A percentile compares a stretch with the other conserved stretches of the same genome.
These are phyloP conservation scores for Epistrophella euchroma DNA, from an alignment of 2,888 invertebrate species.

Conservation along the genomic window DNA sequence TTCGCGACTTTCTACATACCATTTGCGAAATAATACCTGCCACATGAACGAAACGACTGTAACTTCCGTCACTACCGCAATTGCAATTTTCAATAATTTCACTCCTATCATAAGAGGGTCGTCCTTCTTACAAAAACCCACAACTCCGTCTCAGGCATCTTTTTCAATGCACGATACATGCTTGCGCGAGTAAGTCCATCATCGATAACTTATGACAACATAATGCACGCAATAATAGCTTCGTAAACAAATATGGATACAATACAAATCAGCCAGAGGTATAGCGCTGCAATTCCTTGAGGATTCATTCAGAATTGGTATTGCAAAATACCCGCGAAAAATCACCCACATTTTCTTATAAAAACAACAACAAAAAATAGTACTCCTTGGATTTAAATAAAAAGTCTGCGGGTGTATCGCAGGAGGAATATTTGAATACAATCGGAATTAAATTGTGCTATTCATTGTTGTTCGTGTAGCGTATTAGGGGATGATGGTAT, in stretches of 20 bases:
- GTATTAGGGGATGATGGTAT: constrained; percentile 65
- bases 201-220: constrained; percentile 76
- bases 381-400: neutral
- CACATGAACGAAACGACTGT: constrained; percentile 71
- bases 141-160: neutral
- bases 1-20: constrained; percentile 60
- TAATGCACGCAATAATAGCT: constrained; percentile 75
- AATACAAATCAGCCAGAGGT: constrained; percentile 16
- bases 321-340: constrained; percentile 52
- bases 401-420: constrained; percentile 32
- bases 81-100: constrained; percentile 76
- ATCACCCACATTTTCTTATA: constrained; percentile 42
- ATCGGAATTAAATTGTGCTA: constrained; percentile 62
- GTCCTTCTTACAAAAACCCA: neutral
- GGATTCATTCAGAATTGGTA: constrained; percentile 19
- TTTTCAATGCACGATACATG: constrained; percentile 46
- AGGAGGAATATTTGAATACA: constrained; percentile 64
- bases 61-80: constrained; percentile 69
- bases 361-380: constrained; percentile 9
- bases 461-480: constrained; percentile 59
- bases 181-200: constrained; percentile 72
- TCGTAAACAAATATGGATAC: constrained; percentile 48
- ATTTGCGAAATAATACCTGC: constrained; percentile 74
- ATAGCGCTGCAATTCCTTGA: constrained; percentile 19
- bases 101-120: constrained; percentile 36